These are phyloP conservation scores for Aelia acuminata DNA, from an alignment of 2,888 invertebrate species.

Conservation along the genomic window DNA sequence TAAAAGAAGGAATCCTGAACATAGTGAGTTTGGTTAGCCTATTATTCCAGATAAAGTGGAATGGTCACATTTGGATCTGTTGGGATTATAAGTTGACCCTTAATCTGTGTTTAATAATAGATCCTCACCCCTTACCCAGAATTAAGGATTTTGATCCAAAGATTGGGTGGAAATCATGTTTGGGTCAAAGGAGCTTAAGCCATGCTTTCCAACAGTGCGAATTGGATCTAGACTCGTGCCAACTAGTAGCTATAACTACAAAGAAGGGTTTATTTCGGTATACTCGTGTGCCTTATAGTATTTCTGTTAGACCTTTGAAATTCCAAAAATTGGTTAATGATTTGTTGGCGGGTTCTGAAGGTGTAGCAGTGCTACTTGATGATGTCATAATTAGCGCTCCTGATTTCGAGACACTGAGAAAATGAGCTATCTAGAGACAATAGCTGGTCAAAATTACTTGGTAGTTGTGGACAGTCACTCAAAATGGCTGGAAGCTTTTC, in stretches of 20 bases:
- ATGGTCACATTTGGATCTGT: conserved; percentile 2
- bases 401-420: conserved; percentile 2
- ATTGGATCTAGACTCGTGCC: background rate
- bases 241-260: conserved; percentile 1
- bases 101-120: background rate
- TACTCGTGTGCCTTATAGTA: background rate
- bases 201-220: conserved; percentile 18
- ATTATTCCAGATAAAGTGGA: background rate
- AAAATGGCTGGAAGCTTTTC: no score
- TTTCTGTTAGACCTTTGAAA: background rate
- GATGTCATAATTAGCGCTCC: background rate
- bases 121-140: background rate
- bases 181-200: background rate
- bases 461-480: no score
- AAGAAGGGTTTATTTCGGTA: background rate
- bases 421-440: background rate
- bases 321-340: background rate
- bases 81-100: background rate
- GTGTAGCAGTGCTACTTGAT: no score
- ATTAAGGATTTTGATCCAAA: background rate
- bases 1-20: conserved; percentile 26
- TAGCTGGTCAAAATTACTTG: background rate
- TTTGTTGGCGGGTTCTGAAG: no score
- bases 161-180: background rate
- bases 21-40: background rate